Evolutionary conservation across 2,797 vertebrate species (phyloP).

Genomic region (Typhlichthys subterraneus): DNA sequence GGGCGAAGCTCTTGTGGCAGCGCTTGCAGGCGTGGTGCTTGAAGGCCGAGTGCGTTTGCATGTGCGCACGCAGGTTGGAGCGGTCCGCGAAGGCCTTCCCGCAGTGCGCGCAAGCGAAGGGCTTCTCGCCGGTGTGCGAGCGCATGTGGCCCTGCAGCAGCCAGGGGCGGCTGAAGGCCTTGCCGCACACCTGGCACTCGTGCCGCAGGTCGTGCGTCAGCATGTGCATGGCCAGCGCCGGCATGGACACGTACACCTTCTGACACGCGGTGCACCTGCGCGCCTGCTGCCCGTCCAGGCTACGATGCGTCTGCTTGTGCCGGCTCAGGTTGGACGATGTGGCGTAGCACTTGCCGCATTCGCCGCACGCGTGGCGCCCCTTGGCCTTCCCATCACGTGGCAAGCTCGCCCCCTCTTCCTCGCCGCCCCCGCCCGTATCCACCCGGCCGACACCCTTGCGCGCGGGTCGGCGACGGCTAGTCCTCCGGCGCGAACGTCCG

Average conservation of each 20-base stretch:
- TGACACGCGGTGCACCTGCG: constrained; percentile 85
- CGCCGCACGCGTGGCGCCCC: constrained; percentile 50
- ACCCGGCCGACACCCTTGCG: constrained; percentile 27
- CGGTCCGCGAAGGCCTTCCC: constrained; percentile 91
- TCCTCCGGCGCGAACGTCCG: constrained; percentile 35
- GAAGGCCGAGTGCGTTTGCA: constrained; percentile 92
- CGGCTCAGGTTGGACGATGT: constrained; percentile 68
- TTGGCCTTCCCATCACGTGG: constrained; percentile 27
- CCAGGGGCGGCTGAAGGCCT: constrained; percentile 91
- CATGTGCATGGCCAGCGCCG: constrained; percentile 91
- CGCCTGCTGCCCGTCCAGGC: constrained; percentile 66
- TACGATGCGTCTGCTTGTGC: constrained; percentile 71
- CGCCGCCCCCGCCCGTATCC: constrained; percentile 26
- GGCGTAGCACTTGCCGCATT: constrained; percentile 66
- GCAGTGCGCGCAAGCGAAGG: constrained; percentile 89
- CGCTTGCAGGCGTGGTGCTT: constrained; percentile 90
- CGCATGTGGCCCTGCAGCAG: constrained; percentile 91
- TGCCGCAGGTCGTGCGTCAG: constrained; percentile 91
- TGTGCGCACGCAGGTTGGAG: constrained; percentile 91
- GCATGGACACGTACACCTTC: constrained; percentile 91
- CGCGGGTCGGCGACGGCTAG: constrained; percentile 12
- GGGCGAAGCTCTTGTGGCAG: constrained; percentile 90
- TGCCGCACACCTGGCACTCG: constrained; percentile 86
- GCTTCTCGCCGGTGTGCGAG: constrained; percentile 90
- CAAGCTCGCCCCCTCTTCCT: not conserved